These are phyloP conservation scores for Salmo trutta DNA, from an alignment of 2,797 vertebrate species.

Conservation along the genomic window DNA sequence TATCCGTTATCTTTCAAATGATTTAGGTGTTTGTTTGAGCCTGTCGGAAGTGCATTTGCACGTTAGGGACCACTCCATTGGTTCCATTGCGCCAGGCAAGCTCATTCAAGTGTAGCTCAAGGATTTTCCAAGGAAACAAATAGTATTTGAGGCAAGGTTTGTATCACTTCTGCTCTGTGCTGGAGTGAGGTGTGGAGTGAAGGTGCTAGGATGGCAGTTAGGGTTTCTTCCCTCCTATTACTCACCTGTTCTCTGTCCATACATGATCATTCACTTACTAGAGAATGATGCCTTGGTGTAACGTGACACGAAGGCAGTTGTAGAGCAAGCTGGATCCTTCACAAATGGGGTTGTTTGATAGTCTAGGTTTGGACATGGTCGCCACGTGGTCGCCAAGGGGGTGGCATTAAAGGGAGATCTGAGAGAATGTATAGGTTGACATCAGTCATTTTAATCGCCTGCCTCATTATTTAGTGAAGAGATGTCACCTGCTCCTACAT, in stretches of 20 bases:
- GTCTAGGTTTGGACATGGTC: slow-evolving; percentile 5
- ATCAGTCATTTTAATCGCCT: slow-evolving; percentile 78
- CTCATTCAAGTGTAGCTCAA: no score
- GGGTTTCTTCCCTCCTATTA: background rate
- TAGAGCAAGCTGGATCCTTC: no score
- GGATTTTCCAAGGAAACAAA: no score
- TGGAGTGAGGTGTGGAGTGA: background rate
- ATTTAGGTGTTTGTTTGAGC: background rate
- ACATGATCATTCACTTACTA: background rate
- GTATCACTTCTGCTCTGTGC: background rate
- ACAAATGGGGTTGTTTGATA: slow-evolving; percentile 11
- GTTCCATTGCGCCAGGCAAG: no score
- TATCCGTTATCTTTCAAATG: background rate
- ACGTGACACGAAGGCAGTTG: background rate
- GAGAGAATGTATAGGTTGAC: slow-evolving; percentile 52
- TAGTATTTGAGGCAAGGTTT: background rate
- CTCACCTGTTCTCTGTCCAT: background rate
- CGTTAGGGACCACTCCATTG: background rate
- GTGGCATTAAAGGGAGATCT: slow-evolving; percentile 36
- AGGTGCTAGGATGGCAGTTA: background rate
- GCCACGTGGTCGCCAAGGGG: background rate
- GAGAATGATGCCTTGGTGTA: background rate
- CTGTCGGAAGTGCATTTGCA: background rate
- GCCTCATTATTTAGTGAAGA: slow-evolving; percentile 74
- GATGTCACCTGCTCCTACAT: slow-evolving; percentile 66